phyloP scores from a whole-genome alignment of 2,797 vertebrate species.

The Chaenodraco wilsoni region DNA sequence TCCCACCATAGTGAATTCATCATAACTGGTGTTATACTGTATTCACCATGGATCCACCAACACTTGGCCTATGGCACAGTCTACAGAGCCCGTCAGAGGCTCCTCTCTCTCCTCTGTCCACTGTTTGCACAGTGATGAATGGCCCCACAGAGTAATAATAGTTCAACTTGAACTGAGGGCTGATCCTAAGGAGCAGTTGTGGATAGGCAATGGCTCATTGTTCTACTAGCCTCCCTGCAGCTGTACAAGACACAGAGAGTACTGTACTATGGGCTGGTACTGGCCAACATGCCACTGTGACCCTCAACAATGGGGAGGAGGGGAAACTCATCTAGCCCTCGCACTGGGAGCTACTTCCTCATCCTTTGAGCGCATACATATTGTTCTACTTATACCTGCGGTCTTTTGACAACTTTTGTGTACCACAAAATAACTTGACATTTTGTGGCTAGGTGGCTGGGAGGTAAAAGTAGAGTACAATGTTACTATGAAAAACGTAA shows the following conservation, averaged over 20 bases:
- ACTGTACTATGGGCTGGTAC: conserved; percentile 76
- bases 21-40: conserved; percentile 68
- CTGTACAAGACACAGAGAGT: conserved; percentile 74
- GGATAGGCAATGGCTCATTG: conserved; percentile 75
- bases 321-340: conserved; percentile 61
- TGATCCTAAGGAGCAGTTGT: conserved; percentile 74
- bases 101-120: conserved; percentile 40
- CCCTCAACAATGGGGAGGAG: conserved; percentile 65
- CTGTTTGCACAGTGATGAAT: conserved; percentile 61
- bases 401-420: conserved; percentile 1
- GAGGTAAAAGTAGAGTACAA: not conserved
- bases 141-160: conserved; percentile 53
- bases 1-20: conserved; percentile 38
- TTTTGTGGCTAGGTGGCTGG: not conserved
- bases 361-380: conserved; percentile 37
- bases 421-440: not conserved
- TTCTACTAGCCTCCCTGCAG: conserved; percentile 72
- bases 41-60: conserved; percentile 70
- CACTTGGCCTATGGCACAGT: conserved; percentile 52
- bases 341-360: conserved; percentile 56
- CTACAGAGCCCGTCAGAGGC: conserved; percentile 50
- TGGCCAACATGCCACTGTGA: conserved; percentile 77
- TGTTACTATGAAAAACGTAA: conserved; percentile 2
- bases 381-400: not conserved
- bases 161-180: conserved; percentile 72